A percentile compares a stretch with the other conserved stretches of the same genome.
These are phyloP conservation scores for Dendrophyllia cribrosa DNA, from an alignment of 64 coral and sea anemone genomes.

Conservation along the genomic window DNA sequence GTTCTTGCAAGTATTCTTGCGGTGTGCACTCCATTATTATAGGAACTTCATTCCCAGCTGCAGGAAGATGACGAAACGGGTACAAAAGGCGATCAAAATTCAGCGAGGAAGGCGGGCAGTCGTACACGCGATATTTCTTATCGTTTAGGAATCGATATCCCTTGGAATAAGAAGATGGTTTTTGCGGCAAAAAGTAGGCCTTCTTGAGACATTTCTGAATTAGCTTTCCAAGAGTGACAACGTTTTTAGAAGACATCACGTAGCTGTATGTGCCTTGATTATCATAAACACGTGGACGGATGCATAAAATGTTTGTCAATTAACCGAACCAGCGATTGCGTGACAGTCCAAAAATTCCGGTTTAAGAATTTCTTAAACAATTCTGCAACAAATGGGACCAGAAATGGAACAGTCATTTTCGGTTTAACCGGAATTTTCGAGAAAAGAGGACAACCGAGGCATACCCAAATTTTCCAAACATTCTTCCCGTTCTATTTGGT, in stretches of 20 bases:
- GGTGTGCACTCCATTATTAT: conserved; percentile 36
- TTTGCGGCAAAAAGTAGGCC: conserved; percentile 48
- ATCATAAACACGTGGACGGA: not conserved
- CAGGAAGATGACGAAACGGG: conserved; percentile 16
- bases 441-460: too few relatives aligned
- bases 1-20: not conserved
- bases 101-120: conserved; percentile 10
- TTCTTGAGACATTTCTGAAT: conserved; percentile 43
- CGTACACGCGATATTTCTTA: conserved; percentile 42
- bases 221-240: conserved; percentile 35
- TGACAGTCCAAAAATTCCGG: not conserved
- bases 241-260: conserved; percentile 15
- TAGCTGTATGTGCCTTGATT: not conserved
- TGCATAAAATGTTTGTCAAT: not conserved
- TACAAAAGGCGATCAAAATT: not conserved
- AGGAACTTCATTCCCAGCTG: conserved; percentile 43
- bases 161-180: conserved; percentile 29
- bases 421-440: too few relatives aligned
- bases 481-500: too few relatives aligned
- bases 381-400: too few relatives aligned
- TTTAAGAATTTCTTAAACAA: too few relatives aligned
- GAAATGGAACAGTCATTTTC: too few relatives aligned
- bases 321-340: not conserved
- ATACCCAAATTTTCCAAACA: too few relatives aligned
- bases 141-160: conserved; percentile 46